Percentiles rank a stretch among this genome's conserved stretches.
These are phyloP conservation scores for Pelobates fuscus DNA, from an alignment of 2,113 vertebrate genomes.

Conservation along the genomic window DNA sequence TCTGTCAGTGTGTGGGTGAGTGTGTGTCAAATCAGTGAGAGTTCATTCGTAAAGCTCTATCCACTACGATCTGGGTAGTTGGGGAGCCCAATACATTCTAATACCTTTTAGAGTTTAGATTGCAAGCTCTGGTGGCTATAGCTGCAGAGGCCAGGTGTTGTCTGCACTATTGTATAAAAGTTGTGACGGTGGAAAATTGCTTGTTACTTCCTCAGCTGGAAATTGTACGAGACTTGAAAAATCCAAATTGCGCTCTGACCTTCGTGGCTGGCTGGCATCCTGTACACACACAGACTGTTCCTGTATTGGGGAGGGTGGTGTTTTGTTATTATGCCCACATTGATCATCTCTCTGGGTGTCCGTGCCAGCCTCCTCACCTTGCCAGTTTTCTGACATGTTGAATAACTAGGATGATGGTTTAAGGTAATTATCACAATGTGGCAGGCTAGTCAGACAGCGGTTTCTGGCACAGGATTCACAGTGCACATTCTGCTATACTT, in stretches of 20 bases:
- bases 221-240: not conserved
- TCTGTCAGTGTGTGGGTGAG: no score
- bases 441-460: not conserved
- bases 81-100: no score
- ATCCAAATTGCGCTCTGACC: slow-evolving; percentile 11
- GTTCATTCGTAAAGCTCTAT: no score
- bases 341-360: slow-evolving; percentile 18
- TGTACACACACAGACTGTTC: not conserved
- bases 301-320: not conserved
- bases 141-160: not conserved
- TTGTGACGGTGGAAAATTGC: not conserved
- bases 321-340: not conserved
- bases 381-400: slow-evolving; percentile 17
- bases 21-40: no score
- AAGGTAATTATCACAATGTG: slow-evolving; percentile 21
- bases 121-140: not conserved
- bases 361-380: not conserved
- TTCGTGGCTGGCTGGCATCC: not conserved
- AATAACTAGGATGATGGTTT: slow-evolving; percentile 15
- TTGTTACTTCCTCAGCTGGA: not conserved
- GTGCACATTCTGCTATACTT: no score
- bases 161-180: not conserved
- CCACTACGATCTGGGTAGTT: no score
- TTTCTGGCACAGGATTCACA: not conserved
- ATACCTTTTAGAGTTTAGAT: not conserved